Conservation (phyloP, 2,888 invertebrate species). For the Acronicta psi region DNA sequence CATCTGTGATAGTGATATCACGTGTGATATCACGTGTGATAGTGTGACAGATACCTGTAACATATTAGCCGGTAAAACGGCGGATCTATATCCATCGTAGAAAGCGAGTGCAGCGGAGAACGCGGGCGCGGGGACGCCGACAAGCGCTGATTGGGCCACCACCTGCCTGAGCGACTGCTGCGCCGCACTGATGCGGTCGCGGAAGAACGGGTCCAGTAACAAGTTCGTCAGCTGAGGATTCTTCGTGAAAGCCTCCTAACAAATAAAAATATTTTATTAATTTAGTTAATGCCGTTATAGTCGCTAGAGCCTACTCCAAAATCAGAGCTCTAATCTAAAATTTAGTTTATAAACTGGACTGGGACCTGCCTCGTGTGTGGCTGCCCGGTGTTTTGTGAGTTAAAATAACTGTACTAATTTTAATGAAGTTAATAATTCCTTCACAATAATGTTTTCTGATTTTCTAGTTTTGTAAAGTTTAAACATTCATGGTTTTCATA, state of each 20-base stretch:
- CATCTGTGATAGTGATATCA: neutral
- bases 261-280: constrained; percentile 4
- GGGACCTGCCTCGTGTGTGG: too few relatives aligned
- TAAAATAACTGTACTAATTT: too few relatives aligned
- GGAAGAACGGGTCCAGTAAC: constrained; percentile 97
- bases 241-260: constrained; percentile 95
- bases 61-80: constrained; percentile 97
- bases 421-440: too few relatives aligned
- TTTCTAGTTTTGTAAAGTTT: too few relatives aligned
- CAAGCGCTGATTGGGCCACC: constrained; percentile 91
- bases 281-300: too few relatives aligned
- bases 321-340: too few relatives aligned
- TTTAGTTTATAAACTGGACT: too few relatives aligned
- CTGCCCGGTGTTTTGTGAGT: too few relatives aligned
- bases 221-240: constrained; percentile 96
- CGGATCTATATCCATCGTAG: constrained; percentile 98
- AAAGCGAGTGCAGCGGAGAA: constrained; percentile 98
- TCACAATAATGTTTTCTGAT: too few relatives aligned
- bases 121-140: constrained; percentile 98
- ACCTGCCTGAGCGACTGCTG: constrained; percentile 96
- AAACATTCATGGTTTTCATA: too few relatives aligned
- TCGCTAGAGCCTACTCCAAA: too few relatives aligned
- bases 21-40: too few relatives aligned
- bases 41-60: constrained; percentile 94
- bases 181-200: constrained; percentile 93